Evolutionary conservation across 2,797 vertebrate genomes (phyloP), one percentile per base, ranked within the genome.

Genomic region (Channa striata): DNA sequence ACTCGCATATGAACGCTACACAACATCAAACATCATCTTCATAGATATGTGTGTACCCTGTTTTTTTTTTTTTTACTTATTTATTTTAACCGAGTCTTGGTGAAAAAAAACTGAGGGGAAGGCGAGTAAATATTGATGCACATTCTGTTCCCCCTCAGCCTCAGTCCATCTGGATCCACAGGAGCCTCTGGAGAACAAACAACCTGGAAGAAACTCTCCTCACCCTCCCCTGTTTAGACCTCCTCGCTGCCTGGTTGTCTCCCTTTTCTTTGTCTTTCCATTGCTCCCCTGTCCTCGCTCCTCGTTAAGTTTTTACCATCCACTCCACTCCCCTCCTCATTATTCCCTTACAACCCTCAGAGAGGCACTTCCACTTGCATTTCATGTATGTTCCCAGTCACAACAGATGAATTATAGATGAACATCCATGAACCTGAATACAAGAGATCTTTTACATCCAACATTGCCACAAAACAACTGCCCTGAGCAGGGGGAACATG

Each of bases 391-490:
- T 73, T 78, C 60, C 53, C 43, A 70, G 78, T 78, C 82, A 68
- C 77, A 78, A 51, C 70, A 52, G 51, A 84, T 88, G 67, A 87
- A 90, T 89, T 80, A 90, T 90, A 68, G 63, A 92, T 84, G 76
- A 84, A 76, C 62, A 70, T 72, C 49, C 62, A 74, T 74, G 80
- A 70, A 78, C 80, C 69, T 25, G 72, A 77, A 61, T 42, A 59
- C 43, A 65, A 72, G 59, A 47, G 59, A 81, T 82, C 59, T 76
- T 68, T 70, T n/a, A 43, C 74, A 58, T 63, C 49, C 63, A 65
- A 19, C 36, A 23, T 17, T 5, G 2, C 57, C 20, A 39, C 17
- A 19, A 21, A 81, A 37, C 54, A 33, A 23, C 44, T 42, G 64
- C 80, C 68, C 72, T 12, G 58, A 85, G 80, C 72, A 40, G 34